phyloP scores from a whole-genome alignment of 2,888 invertebrate species.

The Argyresthia albistria region DNA sequence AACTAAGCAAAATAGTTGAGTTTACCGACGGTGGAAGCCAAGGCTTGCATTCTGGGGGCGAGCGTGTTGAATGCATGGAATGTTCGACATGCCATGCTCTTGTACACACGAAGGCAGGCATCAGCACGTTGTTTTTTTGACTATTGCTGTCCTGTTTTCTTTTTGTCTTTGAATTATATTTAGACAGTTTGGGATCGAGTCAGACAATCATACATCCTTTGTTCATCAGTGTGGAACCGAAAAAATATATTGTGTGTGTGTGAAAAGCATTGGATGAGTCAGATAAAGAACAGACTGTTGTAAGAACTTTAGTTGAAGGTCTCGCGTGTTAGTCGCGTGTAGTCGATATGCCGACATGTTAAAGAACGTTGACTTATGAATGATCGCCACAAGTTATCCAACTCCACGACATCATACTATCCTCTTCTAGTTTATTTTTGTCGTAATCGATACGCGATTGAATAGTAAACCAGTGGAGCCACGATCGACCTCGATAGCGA shows the following conservation, averaged over 20 bases:
- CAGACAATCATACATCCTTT: no score
- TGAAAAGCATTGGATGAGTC: slow-evolving; percentile 66
- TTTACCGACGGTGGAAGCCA: slow-evolving; percentile 29
- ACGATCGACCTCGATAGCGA: slow-evolving; percentile 47
- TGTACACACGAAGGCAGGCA: neutral
- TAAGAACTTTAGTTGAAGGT: slow-evolving; percentile 14
- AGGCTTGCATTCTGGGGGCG: slow-evolving; percentile 58
- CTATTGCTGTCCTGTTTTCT: neutral
- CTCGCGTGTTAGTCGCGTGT: slow-evolving; percentile 18
- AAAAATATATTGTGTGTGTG: slow-evolving; percentile 22
- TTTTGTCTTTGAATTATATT: neutral
- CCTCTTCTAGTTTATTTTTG: slow-evolving; percentile 65
- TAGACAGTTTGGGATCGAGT: neutral
- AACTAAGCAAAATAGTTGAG: slow-evolving; percentile 57
- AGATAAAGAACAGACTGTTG: slow-evolving; percentile 47
- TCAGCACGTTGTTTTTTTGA: neutral
- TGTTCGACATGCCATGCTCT: slow-evolving; percentile 32
- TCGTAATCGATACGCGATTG: slow-evolving; percentile 59
- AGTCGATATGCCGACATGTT: slow-evolving; percentile 10
- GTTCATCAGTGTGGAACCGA: neutral
- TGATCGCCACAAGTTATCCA: slow-evolving; percentile 47
- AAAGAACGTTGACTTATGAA: slow-evolving; percentile 25
- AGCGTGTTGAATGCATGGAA: slow-evolving; percentile 57
- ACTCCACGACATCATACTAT: slow-evolving; percentile 62
- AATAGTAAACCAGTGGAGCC: slow-evolving; percentile 47